phyloP scores from a whole-genome alignment of 2,797 vertebrate genomes.

The Otolemur crassicaudatus region DNA sequence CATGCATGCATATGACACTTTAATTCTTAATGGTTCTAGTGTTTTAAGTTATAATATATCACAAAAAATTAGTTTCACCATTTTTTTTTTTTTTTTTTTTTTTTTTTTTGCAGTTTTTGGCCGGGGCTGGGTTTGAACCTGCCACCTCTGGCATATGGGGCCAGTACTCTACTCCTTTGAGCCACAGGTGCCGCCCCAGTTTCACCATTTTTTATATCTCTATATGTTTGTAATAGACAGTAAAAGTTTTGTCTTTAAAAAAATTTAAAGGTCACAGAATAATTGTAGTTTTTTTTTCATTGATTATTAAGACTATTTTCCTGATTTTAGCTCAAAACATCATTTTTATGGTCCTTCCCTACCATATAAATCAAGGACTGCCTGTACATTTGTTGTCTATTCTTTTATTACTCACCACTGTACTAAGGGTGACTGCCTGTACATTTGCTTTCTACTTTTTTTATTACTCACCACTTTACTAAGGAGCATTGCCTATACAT shows the following conservation, averaged over 20 bases:
- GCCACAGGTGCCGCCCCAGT: not conserved
- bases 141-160: too few species aligned
- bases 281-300: not conserved
- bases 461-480: too few species aligned
- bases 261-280: not conserved
- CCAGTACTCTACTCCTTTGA: too few species aligned
- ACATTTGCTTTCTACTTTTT: too few species aligned
- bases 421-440: too few species aligned
- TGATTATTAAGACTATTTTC: not conserved
- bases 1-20: not conserved
- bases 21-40: not conserved
- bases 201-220: not conserved
- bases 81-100: not conserved
- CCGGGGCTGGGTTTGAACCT: too few species aligned
- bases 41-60: constrained; percentile 10
- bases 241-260: not conserved
- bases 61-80: not conserved
- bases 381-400: too few species aligned
- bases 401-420: too few species aligned
- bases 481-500: not conserved
- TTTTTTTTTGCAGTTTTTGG: too few species aligned
- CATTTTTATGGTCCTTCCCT: not conserved
- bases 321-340: not conserved
- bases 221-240: not conserved
- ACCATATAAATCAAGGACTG: not conserved